These are phyloP conservation scores for Drepana falcataria DNA, from an alignment of 2,888 invertebrate species.

Conservation along the genomic window DNA sequence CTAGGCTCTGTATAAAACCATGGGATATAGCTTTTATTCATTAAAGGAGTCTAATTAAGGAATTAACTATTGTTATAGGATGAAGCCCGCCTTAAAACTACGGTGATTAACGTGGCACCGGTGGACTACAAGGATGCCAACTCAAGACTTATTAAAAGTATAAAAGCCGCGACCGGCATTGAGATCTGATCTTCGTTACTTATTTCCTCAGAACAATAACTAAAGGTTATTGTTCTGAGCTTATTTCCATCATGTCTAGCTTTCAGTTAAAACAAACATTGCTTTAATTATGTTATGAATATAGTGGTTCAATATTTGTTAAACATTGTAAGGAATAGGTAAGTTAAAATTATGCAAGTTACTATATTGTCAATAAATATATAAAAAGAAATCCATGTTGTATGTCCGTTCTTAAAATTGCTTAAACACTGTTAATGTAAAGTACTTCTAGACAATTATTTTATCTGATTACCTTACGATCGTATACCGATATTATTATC, in stretches of 20 bases:
- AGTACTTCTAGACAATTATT: too few species aligned
- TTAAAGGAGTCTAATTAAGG: too few species aligned
- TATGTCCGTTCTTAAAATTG: too few species aligned
- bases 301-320: background rate
- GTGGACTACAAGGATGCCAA: constrained; percentile 89
- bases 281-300: background rate
- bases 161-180: constrained; percentile 81
- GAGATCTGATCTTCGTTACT: constrained; percentile 42
- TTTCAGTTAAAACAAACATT: background rate
- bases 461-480: too few species aligned
- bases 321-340: too few species aligned
- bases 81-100: constrained; percentile 87
- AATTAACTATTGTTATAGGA: constrained; percentile 78
- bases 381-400: background rate
- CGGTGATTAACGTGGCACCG: constrained; percentile 83
- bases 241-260: background rate
- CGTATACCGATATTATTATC: too few species aligned
- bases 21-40: too few species aligned
- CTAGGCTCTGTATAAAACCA: too few species aligned
- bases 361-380: background rate
- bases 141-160: constrained; percentile 82
- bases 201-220: too few species aligned
- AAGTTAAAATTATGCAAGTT: background rate
- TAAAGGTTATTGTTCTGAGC: background rate
- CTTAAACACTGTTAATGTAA: too few species aligned